Conservation (phyloP, 2,113 vertebrate genomes). For the Sphyrna mokarran region DNA sequence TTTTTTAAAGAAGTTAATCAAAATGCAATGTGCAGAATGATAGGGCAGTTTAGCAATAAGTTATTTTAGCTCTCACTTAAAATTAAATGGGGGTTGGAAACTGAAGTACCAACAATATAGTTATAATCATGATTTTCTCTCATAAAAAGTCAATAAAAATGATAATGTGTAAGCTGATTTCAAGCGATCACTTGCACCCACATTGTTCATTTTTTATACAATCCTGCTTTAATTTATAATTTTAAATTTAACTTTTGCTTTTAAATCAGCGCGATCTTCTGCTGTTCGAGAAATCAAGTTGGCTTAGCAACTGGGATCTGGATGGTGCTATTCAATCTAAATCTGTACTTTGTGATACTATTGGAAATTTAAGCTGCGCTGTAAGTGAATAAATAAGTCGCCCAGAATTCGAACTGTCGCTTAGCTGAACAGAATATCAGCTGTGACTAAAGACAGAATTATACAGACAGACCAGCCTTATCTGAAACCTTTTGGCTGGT, state of each 20-base stretch:
- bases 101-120: not conserved
- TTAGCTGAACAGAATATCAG: not conserved
- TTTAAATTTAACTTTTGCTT: constrained; percentile 9
- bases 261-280: not conserved
- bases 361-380: constrained; percentile 17
- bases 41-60: not conserved
- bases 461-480: constrained; percentile 26
- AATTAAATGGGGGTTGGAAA: not conserved
- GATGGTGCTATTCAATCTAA: constrained; percentile 15
- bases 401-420: constrained; percentile 12
- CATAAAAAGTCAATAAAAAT: constrained; percentile 6
- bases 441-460: constrained; percentile 29
- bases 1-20: not conserved
- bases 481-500: constrained; percentile 34
- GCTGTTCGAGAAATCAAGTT: constrained; percentile 16
- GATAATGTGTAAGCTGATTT: not conserved
- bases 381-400: constrained; percentile 26
- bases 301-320: not conserved
- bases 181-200: not conserved
- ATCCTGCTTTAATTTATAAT: not conserved
- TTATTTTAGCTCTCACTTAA: not conserved
- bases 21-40: not conserved
- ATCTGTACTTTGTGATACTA: not conserved
- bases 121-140: not conserved
- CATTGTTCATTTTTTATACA: not conserved